Evolutionary conservation across 35 echinoderm and acorn worm genomes (phyloP), one percentile per base, ranked within the genome.

Genomic region (Ptychodera flava): DNA sequence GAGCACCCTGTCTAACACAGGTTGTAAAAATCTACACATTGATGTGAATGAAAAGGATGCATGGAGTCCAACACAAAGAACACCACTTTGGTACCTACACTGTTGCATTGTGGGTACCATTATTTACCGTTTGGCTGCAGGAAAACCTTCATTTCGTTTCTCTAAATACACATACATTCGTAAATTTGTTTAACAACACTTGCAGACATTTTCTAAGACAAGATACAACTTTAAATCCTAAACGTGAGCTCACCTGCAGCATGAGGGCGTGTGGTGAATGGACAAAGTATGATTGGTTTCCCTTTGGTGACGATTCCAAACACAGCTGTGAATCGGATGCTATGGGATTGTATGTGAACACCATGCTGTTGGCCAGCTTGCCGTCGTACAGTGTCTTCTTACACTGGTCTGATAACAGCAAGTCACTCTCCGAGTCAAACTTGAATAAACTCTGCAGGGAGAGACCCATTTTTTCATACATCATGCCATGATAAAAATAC

Each of bases 181-280:
- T n/a, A n/a, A n/a, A n/a, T n/a, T n/a, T n/a, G n/a, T n/a, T n/a
- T n/a, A n/a, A n/a, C n/a, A n/a, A n/a, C n/a, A n/a, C n/a, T n/a
- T n/a, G n/a, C n/a, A n/a, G n/a, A n/a, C n/a, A n/a, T n/a, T n/a
- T n/a, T n/a, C n/a, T n/a, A n/a, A n/a, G n/a, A n/a, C n/a, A n/a
- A n/a, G n/a, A n/a, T n/a, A n/a, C n/a, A n/a, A n/a, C n/a, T n/a
- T n/a, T n/a, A n/a, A n/a, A n/a, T n/a, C n/a, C n/a, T n/a, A n/a
- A n/a, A n/a, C n/a, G n/a, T n/a, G n/a, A n/a, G n/a, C 95, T 85
- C 82, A 99, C 96, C 93, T 94, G 92, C 35, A 99, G 92, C 96
- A 99, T 99, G 34, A 99, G 90, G 32, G 96, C 96, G 82, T 99
- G 96, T 33, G 96, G 96, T 16, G 96, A 99, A 83, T 99, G 96